These are phyloP conservation scores for Otolemur garnettii DNA, from an alignment of 2,113 vertebrate genomes.

Conservation along the genomic window DNA sequence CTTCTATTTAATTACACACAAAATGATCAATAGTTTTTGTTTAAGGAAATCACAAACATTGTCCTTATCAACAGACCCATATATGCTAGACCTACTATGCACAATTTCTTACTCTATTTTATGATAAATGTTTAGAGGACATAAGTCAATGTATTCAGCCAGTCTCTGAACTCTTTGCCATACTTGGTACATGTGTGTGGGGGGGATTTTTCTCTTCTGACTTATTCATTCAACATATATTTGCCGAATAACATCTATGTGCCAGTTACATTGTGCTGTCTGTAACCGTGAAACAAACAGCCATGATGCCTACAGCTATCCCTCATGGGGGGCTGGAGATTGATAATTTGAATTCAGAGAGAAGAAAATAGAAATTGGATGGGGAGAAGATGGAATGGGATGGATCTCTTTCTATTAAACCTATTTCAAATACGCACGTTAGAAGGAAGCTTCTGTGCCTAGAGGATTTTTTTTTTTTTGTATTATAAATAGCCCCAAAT, in stretches of 20 bases:
- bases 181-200: not conserved
- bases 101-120: not conserved
- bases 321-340: not conserved
- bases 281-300: not conserved
- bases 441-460: not conserved
- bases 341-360: not conserved
- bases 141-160: not conserved
- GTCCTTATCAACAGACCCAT: not conserved
- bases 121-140: not conserved
- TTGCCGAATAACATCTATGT: not conserved
- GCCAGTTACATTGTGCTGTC: not conserved
- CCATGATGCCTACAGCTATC: not conserved
- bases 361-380: not conserved
- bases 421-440: not conserved
- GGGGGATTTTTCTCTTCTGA: not conserved
- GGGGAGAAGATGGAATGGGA: not conserved
- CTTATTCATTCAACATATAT: not conserved
- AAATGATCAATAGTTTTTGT: not conserved
- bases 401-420: not conserved
- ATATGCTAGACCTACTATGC: not conserved
- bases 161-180: not conserved
- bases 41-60: not conserved
- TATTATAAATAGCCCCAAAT: not conserved
- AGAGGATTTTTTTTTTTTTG: not conserved
- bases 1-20: not conserved